Evolutionary conservation across 2,113 vertebrate species (phyloP).

Genomic region (Rynchops niger): DNA sequence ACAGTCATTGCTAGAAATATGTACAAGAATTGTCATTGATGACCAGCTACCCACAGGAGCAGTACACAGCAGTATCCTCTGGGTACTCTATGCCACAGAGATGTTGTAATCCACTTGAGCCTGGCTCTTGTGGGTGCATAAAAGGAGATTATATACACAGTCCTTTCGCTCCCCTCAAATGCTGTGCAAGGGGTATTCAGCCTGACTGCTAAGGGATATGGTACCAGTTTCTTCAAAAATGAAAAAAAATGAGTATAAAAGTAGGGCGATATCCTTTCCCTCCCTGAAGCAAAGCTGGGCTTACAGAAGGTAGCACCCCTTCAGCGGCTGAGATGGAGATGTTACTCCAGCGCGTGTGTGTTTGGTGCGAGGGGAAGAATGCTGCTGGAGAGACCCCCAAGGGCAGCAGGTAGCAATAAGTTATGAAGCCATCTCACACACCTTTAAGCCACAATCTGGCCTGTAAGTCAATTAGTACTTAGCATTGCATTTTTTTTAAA

Average conservation of each 20-base stretch:
- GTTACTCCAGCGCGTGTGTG: not conserved
- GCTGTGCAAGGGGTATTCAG: not conserved
- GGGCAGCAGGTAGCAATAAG: not conserved
- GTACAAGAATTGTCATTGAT: not conserved
- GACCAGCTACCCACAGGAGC: not conserved
- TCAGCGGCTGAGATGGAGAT: accelerated
- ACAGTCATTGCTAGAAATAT: not conserved
- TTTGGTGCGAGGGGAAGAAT: not conserved
- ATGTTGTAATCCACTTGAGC: not conserved
- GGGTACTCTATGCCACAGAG: not conserved
- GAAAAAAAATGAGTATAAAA: not conserved
- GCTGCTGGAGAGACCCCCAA: not conserved
- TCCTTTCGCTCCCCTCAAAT: not conserved
- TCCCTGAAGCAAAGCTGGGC: not conserved
- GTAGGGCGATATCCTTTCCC: not conserved
- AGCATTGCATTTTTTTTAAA: not conserved
- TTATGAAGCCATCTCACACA: not conserved
- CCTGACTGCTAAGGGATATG: not conserved
- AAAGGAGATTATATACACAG: not conserved
- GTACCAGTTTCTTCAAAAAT: not conserved
- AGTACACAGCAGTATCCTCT: too few species aligned
- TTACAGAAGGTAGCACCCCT: not conserved
- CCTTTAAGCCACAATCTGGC: not conserved
- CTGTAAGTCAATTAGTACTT: not conserved
- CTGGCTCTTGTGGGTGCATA: not conserved